Conservation (phyloP, 2,888 invertebrate genomes). For the Hypolimnas misippus region DNA sequence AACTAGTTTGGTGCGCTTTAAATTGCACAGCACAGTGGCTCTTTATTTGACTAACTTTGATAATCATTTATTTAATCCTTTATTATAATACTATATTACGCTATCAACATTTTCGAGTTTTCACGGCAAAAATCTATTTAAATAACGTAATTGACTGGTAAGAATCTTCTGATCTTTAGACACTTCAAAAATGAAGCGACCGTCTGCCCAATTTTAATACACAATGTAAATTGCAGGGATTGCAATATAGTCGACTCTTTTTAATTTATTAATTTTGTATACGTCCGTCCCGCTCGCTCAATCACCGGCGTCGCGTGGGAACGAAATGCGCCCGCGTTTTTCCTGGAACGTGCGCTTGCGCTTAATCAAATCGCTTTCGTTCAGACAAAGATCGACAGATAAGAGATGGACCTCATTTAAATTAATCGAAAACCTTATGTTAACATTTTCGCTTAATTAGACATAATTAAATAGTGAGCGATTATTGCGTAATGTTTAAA, state of each 20-base stretch:
- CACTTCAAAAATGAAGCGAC: conserved; percentile 25
- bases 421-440: conserved; percentile 36
- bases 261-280: conserved; percentile 42
- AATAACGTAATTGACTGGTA: conserved; percentile 11
- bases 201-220: conserved; percentile 45
- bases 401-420: conserved; percentile 38
- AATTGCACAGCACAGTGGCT: no score
- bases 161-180: background rate
- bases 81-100: no score
- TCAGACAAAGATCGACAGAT: conserved; percentile 50
- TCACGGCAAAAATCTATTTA: background rate
- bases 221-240: conserved; percentile 60
- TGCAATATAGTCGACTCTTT: conserved; percentile 44
- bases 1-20: no score
- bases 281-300: conserved; percentile 56
- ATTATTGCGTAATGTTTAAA: conserved; percentile 12
- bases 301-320: conserved; percentile 72
- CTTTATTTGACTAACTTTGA: no score
- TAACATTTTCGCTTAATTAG: conserved; percentile 37
- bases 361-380: conserved; percentile 70
- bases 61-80: no score
- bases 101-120: no score
- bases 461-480: conserved; percentile 34
- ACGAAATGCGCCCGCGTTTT: conserved; percentile 65
- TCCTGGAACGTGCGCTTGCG: conserved; percentile 73